phyloP scores from a whole-genome alignment of 2,888 invertebrate species.

The Thymelicus acteon region DNA sequence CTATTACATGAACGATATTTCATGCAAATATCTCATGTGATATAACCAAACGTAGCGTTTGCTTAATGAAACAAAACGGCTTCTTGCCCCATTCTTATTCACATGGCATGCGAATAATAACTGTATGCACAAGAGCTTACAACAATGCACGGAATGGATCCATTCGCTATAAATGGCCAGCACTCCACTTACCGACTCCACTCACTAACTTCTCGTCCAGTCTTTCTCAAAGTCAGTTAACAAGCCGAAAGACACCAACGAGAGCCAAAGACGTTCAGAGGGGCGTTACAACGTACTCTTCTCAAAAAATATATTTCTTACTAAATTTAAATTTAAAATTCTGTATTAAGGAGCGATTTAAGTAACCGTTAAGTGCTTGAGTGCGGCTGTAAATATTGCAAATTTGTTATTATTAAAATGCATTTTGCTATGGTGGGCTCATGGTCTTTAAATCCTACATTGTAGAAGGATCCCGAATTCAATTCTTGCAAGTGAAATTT shows the following conservation, averaged over 20 bases:
- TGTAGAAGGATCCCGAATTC: too few relatives aligned
- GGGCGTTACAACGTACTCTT: too few relatives aligned
- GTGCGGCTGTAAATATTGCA: too few relatives aligned
- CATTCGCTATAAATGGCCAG: slow-evolving; percentile 21
- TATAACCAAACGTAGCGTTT: slow-evolving; percentile 13
- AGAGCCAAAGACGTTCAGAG: too few relatives aligned
- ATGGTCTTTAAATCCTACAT: too few relatives aligned
- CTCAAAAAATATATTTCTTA: too few relatives aligned
- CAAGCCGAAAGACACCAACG: not conserved
- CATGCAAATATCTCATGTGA: not conserved
- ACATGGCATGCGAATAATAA: slow-evolving; percentile 27
- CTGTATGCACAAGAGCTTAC: slow-evolving; percentile 31
- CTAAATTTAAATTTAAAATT: too few relatives aligned
- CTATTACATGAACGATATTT: not conserved
- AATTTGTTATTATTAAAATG: too few relatives aligned
- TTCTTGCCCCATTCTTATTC: slow-evolving; percentile 25
- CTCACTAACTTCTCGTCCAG: not conserved
- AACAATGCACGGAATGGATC: slow-evolving; percentile 14
- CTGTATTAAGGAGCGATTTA: too few relatives aligned
- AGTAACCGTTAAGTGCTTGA: too few relatives aligned
- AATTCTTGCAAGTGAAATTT: too few relatives aligned
- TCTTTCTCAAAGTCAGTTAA: not conserved
- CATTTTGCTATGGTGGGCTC: too few relatives aligned
- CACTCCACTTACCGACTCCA: not conserved
- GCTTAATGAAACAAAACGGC: slow-evolving; percentile 25